Evolutionary conservation across 2,888 invertebrate species (phyloP), one percentile per base, ranked within the genome.

Genomic region (Thysanoteuthis rhombus): DNA sequence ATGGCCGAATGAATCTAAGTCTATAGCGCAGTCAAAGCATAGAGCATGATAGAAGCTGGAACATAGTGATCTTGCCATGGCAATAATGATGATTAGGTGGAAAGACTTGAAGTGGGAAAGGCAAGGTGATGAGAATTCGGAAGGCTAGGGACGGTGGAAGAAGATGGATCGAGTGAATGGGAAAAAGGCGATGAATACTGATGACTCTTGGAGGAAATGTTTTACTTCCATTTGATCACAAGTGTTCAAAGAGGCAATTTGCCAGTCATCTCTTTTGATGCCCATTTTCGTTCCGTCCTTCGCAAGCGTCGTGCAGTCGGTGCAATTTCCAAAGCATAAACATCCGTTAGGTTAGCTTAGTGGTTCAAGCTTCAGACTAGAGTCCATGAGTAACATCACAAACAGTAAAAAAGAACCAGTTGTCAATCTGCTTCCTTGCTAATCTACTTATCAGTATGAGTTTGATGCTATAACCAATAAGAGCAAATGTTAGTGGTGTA

Each of bases 201-300:
- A 75, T 75, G 75, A 75, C n/a, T n/a, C n/a, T 75, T 75, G 12
- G n/a, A 75, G 36, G 75, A 75, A 75, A 75, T 75, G 75, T 75
- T 75, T 75, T 75, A 75, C 75, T 75, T 75, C 75, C 75, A 75
- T 75, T 75, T 75, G 75, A 75, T 75, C 16, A n/a, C 16, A 10
- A 75, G n/a, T 1, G 75, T 75, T 75, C 75, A 75, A 75, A 75
- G n/a, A 75, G 75, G 75, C 75, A n/a, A 75, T 75, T 75, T 75
- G n/a, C n/a, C 75, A n/a, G 75, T 75, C 75, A 75, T n/a, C n/a
- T 75, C 75, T n/a, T 75, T 75, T 75, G 75, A 75, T 75, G n/a
- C 6, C 32, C n/a, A n/a, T 75, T 75, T 36, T 75, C 16, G 16
- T n/a, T 75, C 12, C 75, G 75, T 36, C 75, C n/a, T 36, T n/a